phyloP scores from a whole-genome alignment of 2,888 invertebrate species.

The Cyaniris semiargus region DNA sequence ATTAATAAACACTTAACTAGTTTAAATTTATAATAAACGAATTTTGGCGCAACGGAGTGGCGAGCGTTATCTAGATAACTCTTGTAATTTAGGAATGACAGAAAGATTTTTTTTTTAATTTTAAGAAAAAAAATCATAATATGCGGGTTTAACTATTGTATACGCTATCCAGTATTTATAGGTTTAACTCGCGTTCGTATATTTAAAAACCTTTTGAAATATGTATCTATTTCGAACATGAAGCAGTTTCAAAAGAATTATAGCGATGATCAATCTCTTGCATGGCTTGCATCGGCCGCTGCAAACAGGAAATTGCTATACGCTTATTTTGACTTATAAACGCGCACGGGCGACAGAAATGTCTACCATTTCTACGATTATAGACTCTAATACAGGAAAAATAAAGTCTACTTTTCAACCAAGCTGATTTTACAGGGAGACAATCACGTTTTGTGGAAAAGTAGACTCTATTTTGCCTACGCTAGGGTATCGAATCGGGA shows the following conservation, averaged over 20 bases:
- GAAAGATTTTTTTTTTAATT: too few relatives aligned
- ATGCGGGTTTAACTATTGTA: background rate
- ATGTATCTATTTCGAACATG: conserved; percentile 22
- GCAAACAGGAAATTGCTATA: conserved; percentile 8
- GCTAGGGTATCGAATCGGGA: background rate
- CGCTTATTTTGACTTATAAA: conserved; percentile 1
- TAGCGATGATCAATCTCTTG: conserved; percentile 14
- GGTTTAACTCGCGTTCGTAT: background rate
- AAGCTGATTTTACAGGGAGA: background rate
- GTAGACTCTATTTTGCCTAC: background rate
- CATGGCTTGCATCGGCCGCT: conserved; percentile 6
- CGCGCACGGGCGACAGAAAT: background rate
- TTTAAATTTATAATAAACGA: too few relatives aligned
- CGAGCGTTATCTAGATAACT: too few relatives aligned
- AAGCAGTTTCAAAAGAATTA: conserved; percentile 29
- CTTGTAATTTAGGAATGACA: too few relatives aligned
- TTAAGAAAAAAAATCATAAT: background rate
- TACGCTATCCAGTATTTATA: background rate
- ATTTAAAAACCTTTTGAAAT: conserved; percentile 21
- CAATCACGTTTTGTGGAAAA: background rate
- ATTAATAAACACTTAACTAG: too few relatives aligned
- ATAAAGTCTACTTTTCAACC: background rate
- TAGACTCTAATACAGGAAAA: background rate
- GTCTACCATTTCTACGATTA: background rate
- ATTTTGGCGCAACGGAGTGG: too few relatives aligned